These are phyloP conservation scores for Epinephelus coioides DNA, from an alignment of 2,797 vertebrate species.

Conservation along the genomic window DNA sequence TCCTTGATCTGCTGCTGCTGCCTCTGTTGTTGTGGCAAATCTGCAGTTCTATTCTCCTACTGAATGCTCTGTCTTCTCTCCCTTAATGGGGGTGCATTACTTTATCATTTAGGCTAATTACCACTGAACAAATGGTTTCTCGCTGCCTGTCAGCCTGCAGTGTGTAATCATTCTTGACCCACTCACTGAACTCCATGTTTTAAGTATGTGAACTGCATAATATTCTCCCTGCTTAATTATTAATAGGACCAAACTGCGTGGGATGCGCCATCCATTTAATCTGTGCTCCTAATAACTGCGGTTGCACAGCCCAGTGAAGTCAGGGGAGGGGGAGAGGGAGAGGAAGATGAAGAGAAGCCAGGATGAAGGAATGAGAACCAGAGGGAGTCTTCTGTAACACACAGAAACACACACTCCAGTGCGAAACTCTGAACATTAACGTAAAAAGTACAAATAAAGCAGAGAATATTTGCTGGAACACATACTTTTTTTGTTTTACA, in stretches of 20 bases:
- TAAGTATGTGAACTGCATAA: constrained; percentile 93
- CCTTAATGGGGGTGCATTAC: constrained; percentile 83
- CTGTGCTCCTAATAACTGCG: constrained; percentile 67
- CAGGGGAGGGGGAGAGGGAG: not conserved
- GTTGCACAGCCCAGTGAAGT: constrained; percentile 34
- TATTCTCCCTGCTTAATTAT: constrained; percentile 90
- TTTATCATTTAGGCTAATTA: constrained; percentile 96
- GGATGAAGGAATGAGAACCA: constrained; percentile 11
- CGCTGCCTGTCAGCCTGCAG: constrained; percentile 90
- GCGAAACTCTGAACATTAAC: not conserved
- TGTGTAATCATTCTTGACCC: constrained; percentile 96
- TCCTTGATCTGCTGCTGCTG: constrained; percentile 18
- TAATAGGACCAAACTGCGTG: constrained; percentile 87
- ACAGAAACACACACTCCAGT: not conserved
- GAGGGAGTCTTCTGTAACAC: not conserved
- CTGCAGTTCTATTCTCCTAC: constrained; percentile 23
- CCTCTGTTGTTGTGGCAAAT: constrained; percentile 44
- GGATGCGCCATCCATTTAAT: constrained; percentile 78
- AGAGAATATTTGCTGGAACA: not conserved
- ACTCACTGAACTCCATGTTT: constrained; percentile 93
- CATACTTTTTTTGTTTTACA: not conserved
- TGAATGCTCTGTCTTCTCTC: constrained; percentile 57
- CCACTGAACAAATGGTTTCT: constrained; percentile 92
- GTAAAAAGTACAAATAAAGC: constrained; percentile 8
- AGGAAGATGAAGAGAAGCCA: constrained; percentile 16